Percentiles rank a stretch among this genome's conserved stretches.
phyloP scores from a whole-genome alignment of 2,888 invertebrate species.

The Drosophila recens region DNA sequence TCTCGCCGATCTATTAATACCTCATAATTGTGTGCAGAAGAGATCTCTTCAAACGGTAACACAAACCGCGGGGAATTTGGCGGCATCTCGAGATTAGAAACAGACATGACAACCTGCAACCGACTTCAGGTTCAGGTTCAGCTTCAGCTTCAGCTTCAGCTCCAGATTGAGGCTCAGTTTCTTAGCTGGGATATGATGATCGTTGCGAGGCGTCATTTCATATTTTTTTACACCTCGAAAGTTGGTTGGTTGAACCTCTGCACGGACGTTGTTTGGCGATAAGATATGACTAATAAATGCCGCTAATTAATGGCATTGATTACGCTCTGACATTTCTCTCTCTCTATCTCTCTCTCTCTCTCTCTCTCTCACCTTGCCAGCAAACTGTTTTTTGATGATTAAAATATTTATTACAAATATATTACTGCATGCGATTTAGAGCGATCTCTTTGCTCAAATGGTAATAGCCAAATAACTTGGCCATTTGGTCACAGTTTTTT shows the following conservation, averaged over 20 bases:
- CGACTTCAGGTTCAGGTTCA: conserved; percentile 22
- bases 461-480: conserved; percentile 2
- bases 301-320: conserved; percentile 62
- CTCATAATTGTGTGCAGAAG: conserved; percentile 47
- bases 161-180: conserved; percentile 15
- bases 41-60: conserved; percentile 30
- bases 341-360: too few relatives aligned
- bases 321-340: conserved; percentile 26
- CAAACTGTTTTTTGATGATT: conserved; percentile 8
- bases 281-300: conserved; percentile 57
- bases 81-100: conserved; percentile 52
- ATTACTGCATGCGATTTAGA: conserved; percentile 6
- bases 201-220: conserved; percentile 56
- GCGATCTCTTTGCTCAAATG: not conserved
- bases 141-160: conserved; percentile 14
- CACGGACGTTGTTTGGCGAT: conserved; percentile 51
- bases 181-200: conserved; percentile 1
- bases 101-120: conserved; percentile 42
- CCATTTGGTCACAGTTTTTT: conserved; percentile 7
- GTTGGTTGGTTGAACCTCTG: conserved; percentile 43
- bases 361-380: not conserved
- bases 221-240: conserved; percentile 53
- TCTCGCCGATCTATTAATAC: conserved; percentile 57
- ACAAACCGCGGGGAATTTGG: conserved; percentile 34
- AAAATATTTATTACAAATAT: conserved; percentile 24